phyloP scores from a whole-genome alignment of 2,797 vertebrate species.

The Buphagus erythrorhynchus region DNA sequence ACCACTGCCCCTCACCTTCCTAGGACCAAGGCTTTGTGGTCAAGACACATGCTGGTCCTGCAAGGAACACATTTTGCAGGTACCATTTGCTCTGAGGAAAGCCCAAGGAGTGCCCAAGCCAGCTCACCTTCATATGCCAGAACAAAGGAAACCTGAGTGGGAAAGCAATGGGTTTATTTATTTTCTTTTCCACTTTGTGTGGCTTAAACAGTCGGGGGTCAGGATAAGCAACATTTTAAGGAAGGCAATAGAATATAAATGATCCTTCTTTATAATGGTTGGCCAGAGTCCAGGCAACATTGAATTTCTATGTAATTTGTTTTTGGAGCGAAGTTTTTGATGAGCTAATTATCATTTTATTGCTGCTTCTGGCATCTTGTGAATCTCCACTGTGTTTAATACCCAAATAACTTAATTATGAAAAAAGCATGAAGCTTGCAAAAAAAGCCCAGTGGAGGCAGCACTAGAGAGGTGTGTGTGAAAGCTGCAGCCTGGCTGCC shows the following conservation, averaged over 20 bases:
- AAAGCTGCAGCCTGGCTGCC: conserved; percentile 1
- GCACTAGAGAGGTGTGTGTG: background rate
- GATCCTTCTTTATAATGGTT: conserved; percentile 61
- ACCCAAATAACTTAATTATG: conserved; percentile 68
- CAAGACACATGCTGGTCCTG: accelerated
- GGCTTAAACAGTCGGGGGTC: conserved; percentile 54
- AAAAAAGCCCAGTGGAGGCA: background rate
- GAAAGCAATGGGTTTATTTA: conserved; percentile 6
- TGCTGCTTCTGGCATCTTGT: conserved; percentile 71
- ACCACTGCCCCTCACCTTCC: background rate
- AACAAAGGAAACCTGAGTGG: background rate
- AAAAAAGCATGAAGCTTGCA: conserved; percentile 38
- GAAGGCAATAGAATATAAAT: conserved; percentile 69
- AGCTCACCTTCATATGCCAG: background rate
- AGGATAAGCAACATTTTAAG: conserved; percentile 51
- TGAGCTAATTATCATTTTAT: conserved; percentile 78
- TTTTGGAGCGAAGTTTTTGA: conserved; percentile 70
- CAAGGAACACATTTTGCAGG: background rate
- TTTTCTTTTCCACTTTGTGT: conserved; percentile 46
- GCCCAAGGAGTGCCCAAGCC: background rate
- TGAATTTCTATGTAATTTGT: conserved; percentile 71
- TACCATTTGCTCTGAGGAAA: background rate
- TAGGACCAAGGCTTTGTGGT: background rate
- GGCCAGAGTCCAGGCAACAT: conserved; percentile 66
- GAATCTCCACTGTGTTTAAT: conserved; percentile 62